These are phyloP conservation scores for Limnodromus scolopaceus DNA, from an alignment of 2,797 vertebrate species.

Conservation along the genomic window DNA sequence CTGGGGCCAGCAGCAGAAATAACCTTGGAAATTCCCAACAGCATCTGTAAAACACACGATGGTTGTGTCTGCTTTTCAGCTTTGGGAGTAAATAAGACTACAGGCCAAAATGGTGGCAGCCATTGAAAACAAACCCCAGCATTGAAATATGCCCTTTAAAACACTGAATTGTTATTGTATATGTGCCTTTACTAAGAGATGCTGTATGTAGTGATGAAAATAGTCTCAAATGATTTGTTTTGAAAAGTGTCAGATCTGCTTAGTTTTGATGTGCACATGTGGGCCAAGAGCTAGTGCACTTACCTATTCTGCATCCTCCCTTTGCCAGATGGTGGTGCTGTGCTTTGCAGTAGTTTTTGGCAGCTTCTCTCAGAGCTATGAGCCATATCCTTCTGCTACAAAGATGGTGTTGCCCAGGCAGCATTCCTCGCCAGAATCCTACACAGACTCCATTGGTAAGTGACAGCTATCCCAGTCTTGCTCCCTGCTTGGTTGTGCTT, in stretches of 20 bases:
- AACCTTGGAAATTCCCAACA: neutral
- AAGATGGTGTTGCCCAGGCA: conserved; percentile 84
- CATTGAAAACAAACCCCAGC: neutral
- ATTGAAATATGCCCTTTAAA: neutral
- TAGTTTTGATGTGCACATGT: neutral
- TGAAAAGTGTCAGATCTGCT: neutral
- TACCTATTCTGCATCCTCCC: neutral
- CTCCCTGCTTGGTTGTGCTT: neutral
- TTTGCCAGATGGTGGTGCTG: conserved; percentile 88
- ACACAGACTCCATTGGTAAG: conserved; percentile 87
- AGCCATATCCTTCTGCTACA: conserved; percentile 84
- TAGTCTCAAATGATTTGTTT: neutral
- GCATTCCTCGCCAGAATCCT: conserved; percentile 85
- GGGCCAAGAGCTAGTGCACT: neutral
- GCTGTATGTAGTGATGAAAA: neutral
- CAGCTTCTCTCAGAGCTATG: conserved; percentile 89
- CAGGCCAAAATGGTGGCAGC: neutral
- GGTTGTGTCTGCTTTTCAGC: neutral
- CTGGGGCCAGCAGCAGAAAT: neutral
- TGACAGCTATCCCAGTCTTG: neutral
- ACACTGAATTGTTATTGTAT: neutral
- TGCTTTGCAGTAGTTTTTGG: conserved; percentile 93
- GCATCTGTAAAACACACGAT: neutral
- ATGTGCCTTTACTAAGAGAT: neutral
- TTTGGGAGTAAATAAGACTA: neutral